These are phyloP conservation scores for Eupithecia centaureata DNA, from an alignment of 2,888 invertebrate genomes.

Conservation along the genomic window DNA sequence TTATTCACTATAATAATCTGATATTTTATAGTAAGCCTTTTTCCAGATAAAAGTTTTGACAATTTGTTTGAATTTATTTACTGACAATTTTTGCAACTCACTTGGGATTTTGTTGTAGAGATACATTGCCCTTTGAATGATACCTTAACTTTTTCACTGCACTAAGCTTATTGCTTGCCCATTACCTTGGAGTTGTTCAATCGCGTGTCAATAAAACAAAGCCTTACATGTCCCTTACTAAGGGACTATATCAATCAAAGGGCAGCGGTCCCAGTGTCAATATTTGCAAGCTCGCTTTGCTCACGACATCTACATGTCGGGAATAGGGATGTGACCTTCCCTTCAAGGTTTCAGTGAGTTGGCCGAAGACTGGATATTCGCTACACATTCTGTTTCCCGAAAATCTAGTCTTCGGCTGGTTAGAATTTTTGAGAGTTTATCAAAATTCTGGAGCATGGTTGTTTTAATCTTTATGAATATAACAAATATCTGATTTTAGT, in stretches of 20 bases:
- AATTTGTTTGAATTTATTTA: too few species aligned
- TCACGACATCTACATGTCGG: constrained; percentile 60
- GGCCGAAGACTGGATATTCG: background rate
- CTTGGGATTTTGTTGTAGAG: too few species aligned
- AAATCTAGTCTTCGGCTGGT: too few species aligned
- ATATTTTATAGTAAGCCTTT: too few species aligned
- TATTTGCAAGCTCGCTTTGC: constrained; percentile 70
- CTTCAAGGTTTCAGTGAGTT: background rate
- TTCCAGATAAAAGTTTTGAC: too few species aligned
- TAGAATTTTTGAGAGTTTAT: background rate
- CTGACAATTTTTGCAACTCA: too few species aligned
- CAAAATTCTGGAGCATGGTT: background rate
- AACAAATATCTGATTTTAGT: background rate
- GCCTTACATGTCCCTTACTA: constrained; percentile 25
- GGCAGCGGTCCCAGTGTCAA: constrained; percentile 67
- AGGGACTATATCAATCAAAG: constrained; percentile 74
- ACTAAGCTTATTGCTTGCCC: constrained; percentile 5
- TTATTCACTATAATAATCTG: too few species aligned
- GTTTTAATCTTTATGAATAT: background rate
- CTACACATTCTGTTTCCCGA: too few species aligned
- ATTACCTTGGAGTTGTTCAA: constrained; percentile 12
- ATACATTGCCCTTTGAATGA: too few species aligned
- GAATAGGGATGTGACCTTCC: constrained; percentile 15
- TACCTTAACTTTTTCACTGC: too few species aligned
- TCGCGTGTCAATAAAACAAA: constrained; percentile 28